Conservation (phyloP, 2,113 vertebrate genomes). For the Sturnira hondurensis region DNA sequence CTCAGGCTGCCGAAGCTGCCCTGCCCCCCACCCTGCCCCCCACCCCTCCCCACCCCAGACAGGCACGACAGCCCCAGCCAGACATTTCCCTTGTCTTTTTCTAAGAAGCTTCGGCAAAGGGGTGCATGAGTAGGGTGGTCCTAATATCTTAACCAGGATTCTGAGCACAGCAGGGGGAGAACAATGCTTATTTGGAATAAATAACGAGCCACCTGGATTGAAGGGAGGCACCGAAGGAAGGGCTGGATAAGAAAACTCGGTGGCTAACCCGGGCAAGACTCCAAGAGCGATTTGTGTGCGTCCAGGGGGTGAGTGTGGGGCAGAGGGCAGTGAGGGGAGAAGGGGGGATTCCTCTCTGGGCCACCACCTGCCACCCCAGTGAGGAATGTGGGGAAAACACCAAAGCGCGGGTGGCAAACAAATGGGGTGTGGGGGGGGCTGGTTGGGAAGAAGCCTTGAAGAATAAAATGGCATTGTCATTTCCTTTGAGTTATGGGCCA, state of each 20-base stretch:
- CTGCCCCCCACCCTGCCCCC: too few species aligned
- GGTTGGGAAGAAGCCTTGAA: background rate
- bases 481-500: background rate
- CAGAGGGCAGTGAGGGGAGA: background rate
- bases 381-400: background rate
- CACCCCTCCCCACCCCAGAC: too few species aligned
- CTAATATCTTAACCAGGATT: background rate
- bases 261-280: background rate
- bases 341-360: background rate
- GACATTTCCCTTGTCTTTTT: background rate
- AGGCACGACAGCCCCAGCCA: fast-evolving
- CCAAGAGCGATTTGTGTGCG: background rate
- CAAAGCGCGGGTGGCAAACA: background rate
- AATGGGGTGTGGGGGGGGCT: too few species aligned
- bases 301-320: fast-evolving
- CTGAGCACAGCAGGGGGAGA: background rate
- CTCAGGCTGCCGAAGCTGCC: background rate
- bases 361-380: background rate
- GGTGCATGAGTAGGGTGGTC: background rate
- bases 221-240: background rate
- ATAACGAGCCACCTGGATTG: background rate
- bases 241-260: background rate
- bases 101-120: background rate
- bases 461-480: background rate
- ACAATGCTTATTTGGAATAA: background rate